Percentiles rank a stretch among this genome's conserved stretches.
Evolutionary conservation across 2,113 vertebrate genomes (phyloP).

Genomic region (Struthio camelus): DNA sequence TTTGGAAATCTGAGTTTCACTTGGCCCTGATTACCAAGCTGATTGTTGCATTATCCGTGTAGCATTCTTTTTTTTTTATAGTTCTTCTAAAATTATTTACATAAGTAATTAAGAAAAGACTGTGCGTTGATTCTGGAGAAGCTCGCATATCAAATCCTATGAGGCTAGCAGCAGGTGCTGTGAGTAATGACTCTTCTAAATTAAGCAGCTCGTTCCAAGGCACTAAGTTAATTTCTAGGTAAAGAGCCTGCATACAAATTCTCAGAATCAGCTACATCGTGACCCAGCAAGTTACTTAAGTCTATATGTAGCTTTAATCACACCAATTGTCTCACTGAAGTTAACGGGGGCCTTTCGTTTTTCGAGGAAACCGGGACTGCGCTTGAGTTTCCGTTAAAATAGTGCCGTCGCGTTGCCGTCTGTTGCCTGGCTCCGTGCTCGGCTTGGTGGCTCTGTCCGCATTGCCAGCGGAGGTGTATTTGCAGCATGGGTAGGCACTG

Average conservation of each 20-base stretch:
- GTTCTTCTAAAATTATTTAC: slow-evolving; percentile 36
- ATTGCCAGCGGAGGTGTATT: not conserved
- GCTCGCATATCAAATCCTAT: not conserved
- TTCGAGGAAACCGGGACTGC: not conserved
- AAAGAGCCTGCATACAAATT: not conserved
- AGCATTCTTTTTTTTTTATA: not conserved
- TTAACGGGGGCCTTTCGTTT: not conserved
- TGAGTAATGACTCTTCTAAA: slow-evolving; percentile 55
- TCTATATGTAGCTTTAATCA: not conserved
- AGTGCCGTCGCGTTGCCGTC: accelerated
- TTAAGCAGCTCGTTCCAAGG: slow-evolving; percentile 36
- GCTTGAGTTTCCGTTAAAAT: not conserved
- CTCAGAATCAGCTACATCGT: not conserved
- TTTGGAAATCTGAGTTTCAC: slow-evolving; percentile 26
- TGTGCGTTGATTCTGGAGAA: not conserved
- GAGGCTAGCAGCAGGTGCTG: slow-evolving; percentile 59
- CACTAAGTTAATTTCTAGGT: slow-evolving; percentile 57
- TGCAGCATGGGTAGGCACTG: not conserved
- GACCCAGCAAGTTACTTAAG: not conserved
- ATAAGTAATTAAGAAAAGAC: slow-evolving; percentile 35
- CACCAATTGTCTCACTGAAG: not conserved
- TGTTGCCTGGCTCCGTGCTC: not conserved
- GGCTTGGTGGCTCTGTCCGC: not conserved
- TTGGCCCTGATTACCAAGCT: slow-evolving; percentile 25
- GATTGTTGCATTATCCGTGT: slow-evolving; percentile 14